Conservation (phyloP, 2,888 invertebrate genomes). For the Eledona agricola region DNA sequence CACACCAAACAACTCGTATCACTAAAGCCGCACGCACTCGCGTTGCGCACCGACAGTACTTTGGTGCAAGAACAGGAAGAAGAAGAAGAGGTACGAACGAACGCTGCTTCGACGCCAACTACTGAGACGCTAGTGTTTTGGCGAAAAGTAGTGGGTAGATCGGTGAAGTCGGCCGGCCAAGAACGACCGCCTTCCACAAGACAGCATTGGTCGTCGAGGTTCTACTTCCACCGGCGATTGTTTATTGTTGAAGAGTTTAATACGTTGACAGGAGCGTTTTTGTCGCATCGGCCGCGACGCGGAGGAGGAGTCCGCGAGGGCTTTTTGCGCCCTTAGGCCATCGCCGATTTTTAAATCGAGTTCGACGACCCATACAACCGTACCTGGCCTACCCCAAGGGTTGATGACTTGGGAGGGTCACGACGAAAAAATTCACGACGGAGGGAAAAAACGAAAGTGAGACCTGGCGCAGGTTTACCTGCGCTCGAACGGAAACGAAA, state of each 20-base stretch:
- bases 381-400: constrained; percentile 45
- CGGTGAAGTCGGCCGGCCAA: constrained; percentile 33
- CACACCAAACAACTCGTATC: background rate
- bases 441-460: constrained; percentile 22
- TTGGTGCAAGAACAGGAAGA: background rate
- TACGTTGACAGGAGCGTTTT: constrained; percentile 27
- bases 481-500: too few relatives aligned
- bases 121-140: constrained; percentile 30
- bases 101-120: constrained; percentile 24
- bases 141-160: constrained; percentile 26
- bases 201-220: constrained; percentile 50
- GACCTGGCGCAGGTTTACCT: constrained; percentile 12
- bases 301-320: constrained; percentile 34
- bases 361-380: constrained; percentile 41
- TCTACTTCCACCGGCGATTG: constrained; percentile 50
- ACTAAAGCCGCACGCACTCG: constrained; percentile 1
- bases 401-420: constrained; percentile 44
- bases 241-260: constrained; percentile 31
- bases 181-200: constrained; percentile 51
- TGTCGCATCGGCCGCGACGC: constrained; percentile 34
- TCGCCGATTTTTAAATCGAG: constrained; percentile 11
- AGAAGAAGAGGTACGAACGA: constrained; percentile 11
- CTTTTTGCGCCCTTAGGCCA: constrained; percentile 8
- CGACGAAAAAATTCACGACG: constrained; percentile 25
- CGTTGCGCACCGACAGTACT: background rate